Evolutionary conservation across 2,113 vertebrate species (phyloP), one percentile per base, ranked within the genome.

Genomic region (Pollimyrus isidori): DNA sequence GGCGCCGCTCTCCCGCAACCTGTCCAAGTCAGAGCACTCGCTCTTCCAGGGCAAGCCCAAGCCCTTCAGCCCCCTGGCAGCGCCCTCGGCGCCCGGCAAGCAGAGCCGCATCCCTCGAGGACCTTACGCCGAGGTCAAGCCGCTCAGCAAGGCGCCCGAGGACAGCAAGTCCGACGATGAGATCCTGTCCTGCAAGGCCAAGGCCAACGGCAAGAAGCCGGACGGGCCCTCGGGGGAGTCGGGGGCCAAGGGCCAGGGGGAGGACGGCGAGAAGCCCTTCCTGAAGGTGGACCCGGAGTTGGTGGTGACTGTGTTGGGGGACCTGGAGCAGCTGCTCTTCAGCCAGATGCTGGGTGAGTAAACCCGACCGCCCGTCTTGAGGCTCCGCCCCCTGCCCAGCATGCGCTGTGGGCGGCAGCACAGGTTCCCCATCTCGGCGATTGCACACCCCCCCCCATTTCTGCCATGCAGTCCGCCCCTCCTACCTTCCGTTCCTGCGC

Each of bases 311-410:
- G 98, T 99, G 91, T 95, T 99, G 94, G 98, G 98, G 0, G 98
- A 99, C 94, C 95, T 99, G 94, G 98, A 99, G 94, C 98, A 99
- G 96, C 97, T 99, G 84, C 98, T 99, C 58, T 99, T 99, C 97
- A 99, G 98, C 94, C 98, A 99, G 94, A 98, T 99, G 94, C 93
- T 99, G 90, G 98, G 98, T 99, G 94, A 99, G 98, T 98, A 93
- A 93, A 23, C 87, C 17, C 23, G 23, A 6, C 23, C 9, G 6
- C 21, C 46, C 5, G 30, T 30, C 53, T 69, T 3, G 23, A 35
- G 7, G 39, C 17, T 1, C 84, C 50, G 3, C 42, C 85, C 65
- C 76, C 46, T 26, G 15, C 17, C 76, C 11, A 46, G 11, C 42
- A 58, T 53, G 30, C 35, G 7, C 56, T 11, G 3, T 84, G 4